Evolutionary conservation across 2,888 invertebrate species (phyloP).

Genomic region (Tenthredo amoena): DNA sequence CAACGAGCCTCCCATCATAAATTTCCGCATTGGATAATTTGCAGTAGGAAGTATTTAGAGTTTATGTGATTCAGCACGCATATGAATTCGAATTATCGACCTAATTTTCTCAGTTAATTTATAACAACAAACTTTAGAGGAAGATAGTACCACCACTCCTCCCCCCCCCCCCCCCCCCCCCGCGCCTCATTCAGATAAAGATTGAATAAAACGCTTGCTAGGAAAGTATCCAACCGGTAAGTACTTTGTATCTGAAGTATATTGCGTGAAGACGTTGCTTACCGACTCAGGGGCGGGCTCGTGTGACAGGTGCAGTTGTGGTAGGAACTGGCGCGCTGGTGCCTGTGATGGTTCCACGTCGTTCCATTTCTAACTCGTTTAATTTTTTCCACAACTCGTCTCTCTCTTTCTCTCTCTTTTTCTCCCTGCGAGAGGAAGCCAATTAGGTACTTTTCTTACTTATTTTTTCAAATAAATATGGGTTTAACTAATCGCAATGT

Average conservation of each 20-base stretch:
- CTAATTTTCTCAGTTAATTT: background rate
- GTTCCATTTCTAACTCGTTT: slow-evolving; percentile 90
- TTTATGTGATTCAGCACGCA: background rate
- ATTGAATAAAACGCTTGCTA: slow-evolving; percentile 47
- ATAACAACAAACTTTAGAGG: background rate
- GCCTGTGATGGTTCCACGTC: slow-evolving; percentile 70
- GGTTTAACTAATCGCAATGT: background rate
- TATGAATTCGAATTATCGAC: background rate
- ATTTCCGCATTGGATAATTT: background rate
- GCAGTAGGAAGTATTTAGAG: background rate
- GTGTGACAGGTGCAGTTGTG: slow-evolving; percentile 74
- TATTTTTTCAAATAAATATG: background rate
- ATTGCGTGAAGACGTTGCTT: slow-evolving; percentile 61
- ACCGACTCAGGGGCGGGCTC: slow-evolving; percentile 77
- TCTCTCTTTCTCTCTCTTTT: slow-evolving; percentile 97
- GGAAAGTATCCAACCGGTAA: slow-evolving; percentile 1
- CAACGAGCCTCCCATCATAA: background rate
- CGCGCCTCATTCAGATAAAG: background rate
- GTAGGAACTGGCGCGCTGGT: slow-evolving; percentile 73
- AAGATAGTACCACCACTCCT: background rate
- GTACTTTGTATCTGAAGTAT: background rate
- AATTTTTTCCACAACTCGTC: slow-evolving; percentile 98
- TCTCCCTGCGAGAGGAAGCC: slow-evolving; percentile 84
- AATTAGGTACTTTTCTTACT: background rate
- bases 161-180: too few relatives aligned